A percentile compares a stretch with the other conserved stretches of the same genome.
Conservation (phyloP, 2,888 invertebrate species). For the Philaethria dido region DNA sequence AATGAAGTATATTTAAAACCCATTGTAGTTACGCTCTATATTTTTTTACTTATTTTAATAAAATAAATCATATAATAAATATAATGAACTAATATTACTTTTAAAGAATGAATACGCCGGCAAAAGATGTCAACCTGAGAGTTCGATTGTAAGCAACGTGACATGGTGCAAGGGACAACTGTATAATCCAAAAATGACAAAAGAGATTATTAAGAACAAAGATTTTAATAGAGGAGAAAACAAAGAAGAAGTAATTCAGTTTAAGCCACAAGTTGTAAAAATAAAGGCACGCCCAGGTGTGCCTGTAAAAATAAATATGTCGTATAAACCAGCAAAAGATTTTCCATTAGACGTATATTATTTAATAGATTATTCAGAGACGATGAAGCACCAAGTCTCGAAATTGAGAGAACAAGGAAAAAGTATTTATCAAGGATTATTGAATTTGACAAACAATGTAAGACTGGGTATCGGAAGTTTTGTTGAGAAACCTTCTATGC, state of each 20-base stretch:
- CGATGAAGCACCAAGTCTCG: slow-evolving; percentile 86
- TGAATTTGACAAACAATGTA: slow-evolving; percentile 85
- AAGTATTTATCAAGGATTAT: slow-evolving; percentile 76
- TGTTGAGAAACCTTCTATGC: slow-evolving; percentile 87
- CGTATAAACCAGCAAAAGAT: slow-evolving; percentile 86
- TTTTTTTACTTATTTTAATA: no score
- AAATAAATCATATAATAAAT: no score
- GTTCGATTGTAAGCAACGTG: slow-evolving; percentile 23
- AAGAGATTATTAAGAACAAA: slow-evolving; percentile 20
- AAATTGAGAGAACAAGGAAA: slow-evolving; percentile 77
- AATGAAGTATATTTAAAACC: no score
- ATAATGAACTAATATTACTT: not conserved
- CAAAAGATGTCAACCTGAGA: slow-evolving; percentile 53
- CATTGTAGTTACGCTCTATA: no score
- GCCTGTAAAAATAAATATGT: slow-evolving; percentile 63
- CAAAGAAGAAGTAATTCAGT: slow-evolving; percentile 60
- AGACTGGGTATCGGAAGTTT: slow-evolving; percentile 87
- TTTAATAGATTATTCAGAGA: slow-evolving; percentile 90
- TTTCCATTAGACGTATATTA: slow-evolving; percentile 94
- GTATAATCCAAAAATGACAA: slow-evolving; percentile 45
- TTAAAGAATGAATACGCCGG: slow-evolving; percentile 48
- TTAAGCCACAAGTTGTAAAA: slow-evolving; percentile 82
- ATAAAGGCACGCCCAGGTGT: slow-evolving; percentile 79
- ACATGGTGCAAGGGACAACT: slow-evolving; percentile 54
- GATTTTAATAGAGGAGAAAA: slow-evolving; percentile 44